A percentile compares a stretch with the other conserved stretches of the same genome.
phyloP scores from a whole-genome alignment of 2,888 invertebrate genomes.

The Tetragnatha montana region DNA sequence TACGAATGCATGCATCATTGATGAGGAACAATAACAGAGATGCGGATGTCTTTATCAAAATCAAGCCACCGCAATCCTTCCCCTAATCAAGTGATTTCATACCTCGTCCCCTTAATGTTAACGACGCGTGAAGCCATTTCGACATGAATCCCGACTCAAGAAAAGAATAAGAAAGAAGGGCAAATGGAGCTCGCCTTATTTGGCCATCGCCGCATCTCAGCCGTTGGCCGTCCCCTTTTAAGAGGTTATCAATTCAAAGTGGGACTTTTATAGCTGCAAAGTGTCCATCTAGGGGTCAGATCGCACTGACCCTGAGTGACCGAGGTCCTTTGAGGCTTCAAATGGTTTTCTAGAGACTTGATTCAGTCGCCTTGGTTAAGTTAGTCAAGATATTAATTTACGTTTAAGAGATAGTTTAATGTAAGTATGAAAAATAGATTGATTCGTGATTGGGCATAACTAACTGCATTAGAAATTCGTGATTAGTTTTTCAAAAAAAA shows the following conservation, averaged over 20 bases:
- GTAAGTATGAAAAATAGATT: too few species aligned
- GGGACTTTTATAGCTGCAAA: conserved; percentile 44
- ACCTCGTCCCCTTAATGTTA: background rate
- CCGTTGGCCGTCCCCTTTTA: conserved; percentile 54
- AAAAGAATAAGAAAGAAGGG: conserved; percentile 44
- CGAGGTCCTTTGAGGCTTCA: too few species aligned
- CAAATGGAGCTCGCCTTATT: conserved; percentile 52
- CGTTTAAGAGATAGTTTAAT: too few species aligned
- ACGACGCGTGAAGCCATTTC: conserved; percentile 21
- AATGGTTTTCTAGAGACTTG: too few species aligned
- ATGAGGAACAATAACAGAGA: too few species aligned
- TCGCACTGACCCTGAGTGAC: too few species aligned
- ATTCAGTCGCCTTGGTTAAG: too few species aligned
- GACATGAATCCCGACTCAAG: conserved; percentile 2
- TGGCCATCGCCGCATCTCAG: conserved; percentile 45
- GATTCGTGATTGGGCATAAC: too few species aligned
- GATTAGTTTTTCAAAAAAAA: too few species aligned
- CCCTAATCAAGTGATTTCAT: background rate
- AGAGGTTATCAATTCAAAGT: conserved; percentile 49
- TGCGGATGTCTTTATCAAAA: background rate
- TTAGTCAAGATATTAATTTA: too few species aligned
- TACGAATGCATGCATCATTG: too few species aligned
- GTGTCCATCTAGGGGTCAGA: conserved; percentile 7
- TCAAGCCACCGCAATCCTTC: conserved; percentile 10
- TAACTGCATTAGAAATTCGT: too few species aligned